Conservation (phyloP, 2,797 vertebrate species). For the Setipinna tenuifilis region DNA sequence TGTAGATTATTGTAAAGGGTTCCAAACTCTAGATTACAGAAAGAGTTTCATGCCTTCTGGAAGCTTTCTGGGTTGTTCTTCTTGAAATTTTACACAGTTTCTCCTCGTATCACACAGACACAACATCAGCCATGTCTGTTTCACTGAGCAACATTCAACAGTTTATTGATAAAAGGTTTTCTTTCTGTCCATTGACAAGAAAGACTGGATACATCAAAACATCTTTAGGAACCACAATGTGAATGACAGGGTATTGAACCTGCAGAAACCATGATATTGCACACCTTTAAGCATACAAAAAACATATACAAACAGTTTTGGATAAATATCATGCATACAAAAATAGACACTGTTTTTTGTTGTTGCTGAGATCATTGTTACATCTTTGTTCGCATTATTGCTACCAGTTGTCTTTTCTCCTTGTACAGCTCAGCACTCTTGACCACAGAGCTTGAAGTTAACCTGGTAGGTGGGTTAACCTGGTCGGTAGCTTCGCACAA, state of each 20-base stretch:
- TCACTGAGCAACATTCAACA: constrained; percentile 52
- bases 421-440: neutral
- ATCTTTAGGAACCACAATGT: constrained; percentile 68
- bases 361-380: constrained; percentile 68
- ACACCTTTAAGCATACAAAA: constrained; percentile 73
- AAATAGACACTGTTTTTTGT: constrained; percentile 81
- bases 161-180: constrained; percentile 61
- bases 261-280: constrained; percentile 59
- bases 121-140: neutral
- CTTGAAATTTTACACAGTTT: neutral
- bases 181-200: constrained; percentile 55
- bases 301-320: constrained; percentile 73
- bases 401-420: constrained; percentile 58
- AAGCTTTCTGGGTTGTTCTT: too few relatives aligned
- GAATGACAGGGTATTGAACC: constrained; percentile 54
- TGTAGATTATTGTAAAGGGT: too few relatives aligned
- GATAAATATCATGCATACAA: constrained; percentile 82
- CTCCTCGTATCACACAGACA: neutral
- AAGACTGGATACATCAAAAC: constrained; percentile 60
- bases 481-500: constrained; percentile 35
- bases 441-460: constrained; percentile 37
- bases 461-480: constrained; percentile 30
- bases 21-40: too few relatives aligned
- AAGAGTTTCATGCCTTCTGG: too few relatives aligned
- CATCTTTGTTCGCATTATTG: constrained; percentile 74